Evolutionary conservation across 2,797 vertebrate species (phyloP).

Genomic region (Anniella stebbinsi): DNA sequence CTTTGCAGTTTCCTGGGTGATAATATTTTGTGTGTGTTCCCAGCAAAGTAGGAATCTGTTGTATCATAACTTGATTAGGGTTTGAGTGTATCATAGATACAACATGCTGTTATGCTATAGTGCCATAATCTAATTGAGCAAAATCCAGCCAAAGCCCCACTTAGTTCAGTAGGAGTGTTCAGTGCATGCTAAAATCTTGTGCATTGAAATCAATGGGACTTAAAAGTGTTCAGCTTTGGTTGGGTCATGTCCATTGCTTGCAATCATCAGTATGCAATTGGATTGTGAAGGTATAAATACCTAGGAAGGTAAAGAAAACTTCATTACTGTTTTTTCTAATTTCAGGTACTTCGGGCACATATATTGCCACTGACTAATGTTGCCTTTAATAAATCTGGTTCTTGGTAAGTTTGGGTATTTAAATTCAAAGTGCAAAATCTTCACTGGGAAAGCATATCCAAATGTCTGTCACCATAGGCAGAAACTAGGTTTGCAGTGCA

Average conservation of each 20-base stretch:
- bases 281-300: constrained; percentile 6
- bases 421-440: constrained; percentile 13
- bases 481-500: constrained; percentile 11
- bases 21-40: not conserved
- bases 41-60: constrained; percentile 27
- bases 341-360: constrained; percentile 91
- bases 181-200: not conserved
- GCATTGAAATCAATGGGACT: not conserved
- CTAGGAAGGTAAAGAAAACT: not conserved
- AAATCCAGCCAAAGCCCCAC: not conserved
- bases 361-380: constrained; percentile 94
- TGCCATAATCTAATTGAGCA: not conserved
- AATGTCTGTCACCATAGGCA: constrained; percentile 10
- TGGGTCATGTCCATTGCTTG: not conserved
- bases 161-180: not conserved
- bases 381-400: constrained; percentile 98
- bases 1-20: constrained; percentile 51
- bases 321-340: constrained; percentile 31
- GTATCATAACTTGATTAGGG: not conserved
- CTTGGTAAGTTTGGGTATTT: constrained; percentile 83
- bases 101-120: not conserved
- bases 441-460: constrained; percentile 26
- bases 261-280: not conserved
- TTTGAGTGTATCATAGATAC: constrained; percentile 3
- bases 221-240: not conserved